These are phyloP conservation scores for Chaunax sp. DNA, from an alignment of 2,797 vertebrate genomes.

Conservation along the genomic window DNA sequence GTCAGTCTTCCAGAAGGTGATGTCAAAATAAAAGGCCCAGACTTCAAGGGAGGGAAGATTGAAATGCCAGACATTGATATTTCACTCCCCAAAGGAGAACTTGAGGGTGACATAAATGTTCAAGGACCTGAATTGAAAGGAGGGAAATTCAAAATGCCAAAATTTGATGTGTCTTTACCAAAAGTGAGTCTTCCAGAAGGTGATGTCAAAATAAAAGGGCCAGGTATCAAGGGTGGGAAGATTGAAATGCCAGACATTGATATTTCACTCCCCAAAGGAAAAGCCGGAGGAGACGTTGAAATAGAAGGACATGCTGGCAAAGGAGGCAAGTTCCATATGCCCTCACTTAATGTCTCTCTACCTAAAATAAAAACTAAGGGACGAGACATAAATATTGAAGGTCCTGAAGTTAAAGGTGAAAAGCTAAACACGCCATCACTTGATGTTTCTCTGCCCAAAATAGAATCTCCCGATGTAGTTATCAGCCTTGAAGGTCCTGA, in stretches of 20 bases:
- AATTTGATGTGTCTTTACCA: conserved; percentile 57
- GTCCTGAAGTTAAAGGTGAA: conserved; percentile 42
- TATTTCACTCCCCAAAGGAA: conserved; percentile 59
- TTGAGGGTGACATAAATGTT: conserved; percentile 27
- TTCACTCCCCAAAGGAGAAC: conserved; percentile 12
- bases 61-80: conserved; percentile 53
- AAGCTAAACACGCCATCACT: conserved; percentile 41
- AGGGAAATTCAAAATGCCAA: conserved; percentile 61
- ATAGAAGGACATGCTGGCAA: conserved; percentile 52
- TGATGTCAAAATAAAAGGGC: conserved; percentile 45
- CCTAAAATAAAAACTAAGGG: conserved; percentile 61
- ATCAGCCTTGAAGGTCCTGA: conserved; percentile 39
- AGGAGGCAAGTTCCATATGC: conserved; percentile 63
- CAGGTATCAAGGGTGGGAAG: conserved; percentile 46
- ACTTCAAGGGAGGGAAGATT: conserved; percentile 38
- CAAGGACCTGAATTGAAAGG: conserved; percentile 29
- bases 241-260: conserved; percentile 59
- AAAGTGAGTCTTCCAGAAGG: conserved; percentile 41
- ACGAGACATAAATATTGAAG: conserved; percentile 46
- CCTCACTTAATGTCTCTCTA: conserved; percentile 58
- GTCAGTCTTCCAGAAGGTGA: conserved; percentile 30
- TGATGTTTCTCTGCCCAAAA: conserved; percentile 53
- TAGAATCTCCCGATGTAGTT: conserved; percentile 36
- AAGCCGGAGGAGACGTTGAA: conserved; percentile 33
- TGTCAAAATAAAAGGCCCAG: conserved; percentile 40